Base-by-base conservation (phyloP, 2,888 invertebrate genomes). In the Acleris laterana region DNA sequence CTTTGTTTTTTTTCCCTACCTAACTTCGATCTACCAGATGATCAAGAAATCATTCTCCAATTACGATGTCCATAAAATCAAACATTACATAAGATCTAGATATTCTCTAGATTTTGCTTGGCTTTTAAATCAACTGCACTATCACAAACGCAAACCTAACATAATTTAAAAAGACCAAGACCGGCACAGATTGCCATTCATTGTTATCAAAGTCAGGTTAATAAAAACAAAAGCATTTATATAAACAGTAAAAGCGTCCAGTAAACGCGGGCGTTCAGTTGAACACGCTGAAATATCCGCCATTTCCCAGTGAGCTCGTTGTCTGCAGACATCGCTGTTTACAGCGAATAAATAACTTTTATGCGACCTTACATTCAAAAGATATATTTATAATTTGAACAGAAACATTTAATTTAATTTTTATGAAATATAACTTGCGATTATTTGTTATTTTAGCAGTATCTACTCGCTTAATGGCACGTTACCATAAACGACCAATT, bases 261-360 rank as follows among this genome's bases (percentile, higher is more conserved):
- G 19, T 56, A 17, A 55, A 13, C 38, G 20, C 51, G 16, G 25
- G 16, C 51, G 16, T 51, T 44, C n/a, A 25, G 38, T 9, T 20
- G 19, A 55, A 62, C 19, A 19, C 44, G 48, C 28, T 48, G 53
- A 62, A 32, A 55, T 62, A 55, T 55, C 48, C 38, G 20, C 53
- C 38, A 62, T 53, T 48, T 62, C 48, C n/a, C n/a, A 25, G 46
- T n/a, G 46, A 17, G 52, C 25, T 55, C 62, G 62, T 62, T 62
- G 53, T 53, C 52, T 62, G 32, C 62, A 62, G 62, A 46, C 20
- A 38, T 38, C 38, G 53, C 53, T 48, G 46, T 62, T 62, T 62
- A 48, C 48, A 38, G 48, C 20, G n/a, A 7, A 9, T 62, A 42
- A 55, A 55, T 38, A 49, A 48, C 49, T 38, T 58, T 53, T 48